Evolutionary conservation across 2,113 vertebrate genomes (phyloP).

Genomic region (Takifugu bimaculatus): DNA sequence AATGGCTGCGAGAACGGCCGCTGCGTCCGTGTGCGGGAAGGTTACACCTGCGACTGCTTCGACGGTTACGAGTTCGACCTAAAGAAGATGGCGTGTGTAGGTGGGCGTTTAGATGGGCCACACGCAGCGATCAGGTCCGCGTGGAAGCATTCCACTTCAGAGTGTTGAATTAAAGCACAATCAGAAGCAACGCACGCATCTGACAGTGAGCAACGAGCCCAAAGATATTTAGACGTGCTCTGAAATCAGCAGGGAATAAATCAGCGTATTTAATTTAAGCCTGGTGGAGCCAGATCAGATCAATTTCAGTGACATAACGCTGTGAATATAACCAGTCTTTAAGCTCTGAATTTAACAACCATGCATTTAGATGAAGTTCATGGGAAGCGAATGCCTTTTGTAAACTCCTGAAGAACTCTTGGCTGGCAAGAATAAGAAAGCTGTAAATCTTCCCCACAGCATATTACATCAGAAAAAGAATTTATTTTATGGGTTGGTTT

Average conservation of each 20-base stretch:
- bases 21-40: constrained; percentile 88
- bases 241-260: constrained; percentile 24
- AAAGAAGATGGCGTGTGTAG: constrained; percentile 80
- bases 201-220: neutral
- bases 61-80: constrained; percentile 87
- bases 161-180: no score
- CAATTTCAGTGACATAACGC: constrained; percentile 44
- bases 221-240: constrained; percentile 11
- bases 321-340: constrained; percentile 11
- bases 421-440: constrained; percentile 50
- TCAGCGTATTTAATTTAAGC: constrained; percentile 24
- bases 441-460: constrained; percentile 55
- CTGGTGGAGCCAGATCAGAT: constrained; percentile 28
- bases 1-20: constrained; percentile 93
- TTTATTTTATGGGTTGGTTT: constrained; percentile 36
- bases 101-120: constrained; percentile 23
- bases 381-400: constrained; percentile 54
- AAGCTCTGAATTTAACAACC: constrained; percentile 51
- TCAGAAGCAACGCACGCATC: neutral
- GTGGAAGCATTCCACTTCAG: no score
- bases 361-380: constrained; percentile 54
- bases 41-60: constrained; percentile 95
- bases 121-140: no score
- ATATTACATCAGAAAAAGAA: constrained; percentile 47
- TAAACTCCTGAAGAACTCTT: constrained; percentile 37